Conservation (phyloP, 1,140 invertebrate species). For the Magallana angulata region DNA sequence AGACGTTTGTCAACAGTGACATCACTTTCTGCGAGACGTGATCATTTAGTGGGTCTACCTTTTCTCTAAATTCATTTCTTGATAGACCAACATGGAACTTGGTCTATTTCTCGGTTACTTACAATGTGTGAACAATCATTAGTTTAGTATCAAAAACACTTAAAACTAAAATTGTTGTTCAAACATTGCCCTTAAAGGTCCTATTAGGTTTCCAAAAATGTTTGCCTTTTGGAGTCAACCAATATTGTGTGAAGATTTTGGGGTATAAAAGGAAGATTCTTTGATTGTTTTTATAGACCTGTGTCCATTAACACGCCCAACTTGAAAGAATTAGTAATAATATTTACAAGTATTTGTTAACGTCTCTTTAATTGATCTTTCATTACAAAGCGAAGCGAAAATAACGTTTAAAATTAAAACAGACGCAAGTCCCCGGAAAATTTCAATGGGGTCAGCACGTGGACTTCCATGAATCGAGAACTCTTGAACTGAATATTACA, state of each 20-base stretch:
- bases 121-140: constrained; percentile 16
- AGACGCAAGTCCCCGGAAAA: neutral
- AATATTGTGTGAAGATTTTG: constrained; percentile 5
- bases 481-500: too few species aligned
- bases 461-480: too few species aligned
- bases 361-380: neutral
- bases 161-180: neutral
- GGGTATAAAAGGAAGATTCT: constrained; percentile 14
- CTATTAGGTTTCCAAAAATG: constrained; percentile 28
- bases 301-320: constrained; percentile 13
- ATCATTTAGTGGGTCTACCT: neutral
- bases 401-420: neutral
- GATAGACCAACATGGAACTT: constrained; percentile 19
- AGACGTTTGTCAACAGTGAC: constrained; percentile 8
- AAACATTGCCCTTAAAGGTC: neutral
- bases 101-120: neutral
- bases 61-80: constrained; percentile 23
- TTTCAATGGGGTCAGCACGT: too few species aligned
- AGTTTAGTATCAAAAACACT: constrained; percentile 21
- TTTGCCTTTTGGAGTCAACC: constrained; percentile 22
- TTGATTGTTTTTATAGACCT: constrained; percentile 24
- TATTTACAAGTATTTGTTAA: neutral
- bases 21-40: neutral
- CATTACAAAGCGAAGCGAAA: neutral
- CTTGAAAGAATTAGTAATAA: constrained; percentile 25